Base-by-base conservation (phyloP, 2,888 invertebrate genomes). In the Hanleya hanleyi region DNA sequence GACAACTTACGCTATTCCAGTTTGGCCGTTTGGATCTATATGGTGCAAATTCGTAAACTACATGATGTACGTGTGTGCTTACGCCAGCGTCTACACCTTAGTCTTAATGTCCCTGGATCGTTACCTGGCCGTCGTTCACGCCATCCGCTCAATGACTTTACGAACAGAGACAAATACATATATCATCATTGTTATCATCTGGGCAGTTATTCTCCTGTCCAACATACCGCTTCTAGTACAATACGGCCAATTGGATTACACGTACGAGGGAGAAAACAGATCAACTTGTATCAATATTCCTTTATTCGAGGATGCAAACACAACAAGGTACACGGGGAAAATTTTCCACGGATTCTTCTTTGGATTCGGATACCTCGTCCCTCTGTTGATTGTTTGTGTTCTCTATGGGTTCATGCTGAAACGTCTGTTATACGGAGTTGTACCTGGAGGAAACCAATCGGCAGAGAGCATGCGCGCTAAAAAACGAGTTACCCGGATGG, bases 21-120 rank as follows among this genome's bases (percentile, higher is more conserved):
- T 94, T 86, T 98, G 97, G 97, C 96, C 96, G 0, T 97, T 97
- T 86, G 97, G 97, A 12, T 94, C 94, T 86, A 92, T 94, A 88
- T 96, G 96, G 95, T 97, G 97, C 91, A 95, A 96, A 91, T 94
- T 95, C 32, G 95, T 96, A 15, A 96, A 97, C 90, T 97, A 97
- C 88, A 93, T 97, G 88, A 96, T 96, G 80, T 96, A 96, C 74
- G 96, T 97, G 49, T 96, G 96, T 33, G 97, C 97, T 36, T 97
- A 96, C 88, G 96, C 96, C 71, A 96, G 96, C 84, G 96, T 97
- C 5, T 97, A 97, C 91, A 97, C 97, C 0, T 92, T 98, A 65
- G 97, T 97, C 0, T 93, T 97, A 77, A 97, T 98, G 97, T 96
- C 96, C 6, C 91, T 97, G 72, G 97, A 98, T 91, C 88, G 93